Evolutionary conservation across 2,113 vertebrate species (phyloP).

Genomic region (Hassar affinis): DNA sequence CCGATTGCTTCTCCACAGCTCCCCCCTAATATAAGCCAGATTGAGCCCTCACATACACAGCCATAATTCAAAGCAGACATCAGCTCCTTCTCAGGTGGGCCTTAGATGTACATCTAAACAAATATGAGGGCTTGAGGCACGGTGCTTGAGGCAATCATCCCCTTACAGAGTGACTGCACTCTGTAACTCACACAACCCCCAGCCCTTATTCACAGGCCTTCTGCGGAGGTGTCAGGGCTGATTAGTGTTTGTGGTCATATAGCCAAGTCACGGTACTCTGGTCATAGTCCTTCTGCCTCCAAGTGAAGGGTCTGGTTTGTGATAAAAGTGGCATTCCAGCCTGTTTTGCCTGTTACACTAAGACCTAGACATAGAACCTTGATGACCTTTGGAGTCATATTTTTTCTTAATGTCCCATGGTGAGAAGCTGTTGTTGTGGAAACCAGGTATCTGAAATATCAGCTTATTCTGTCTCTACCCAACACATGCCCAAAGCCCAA

Average conservation of each 20-base stretch:
- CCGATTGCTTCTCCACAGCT: conserved; percentile 53
- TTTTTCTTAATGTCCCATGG: not conserved
- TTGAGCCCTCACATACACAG: conserved; percentile 56
- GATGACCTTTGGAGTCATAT: not conserved
- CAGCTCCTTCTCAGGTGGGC: conserved; percentile 63
- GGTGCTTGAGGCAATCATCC: not conserved
- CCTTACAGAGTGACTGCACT: conserved; percentile 24
- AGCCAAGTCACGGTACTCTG: not conserved
- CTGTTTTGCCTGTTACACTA: not conserved
- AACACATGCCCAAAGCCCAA: conserved; percentile 53
- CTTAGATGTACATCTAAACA: conserved; percentile 46
- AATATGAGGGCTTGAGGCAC: conserved; percentile 20
- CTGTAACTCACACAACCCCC: conserved; percentile 1
- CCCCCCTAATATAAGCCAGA: conserved; percentile 68
- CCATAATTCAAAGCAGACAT: conserved; percentile 65
- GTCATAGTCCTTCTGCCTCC: not conserved
- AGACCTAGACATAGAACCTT: not conserved
- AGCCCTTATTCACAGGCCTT: not conserved
- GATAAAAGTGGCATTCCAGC: not conserved
- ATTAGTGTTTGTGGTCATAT: conserved; percentile 10
- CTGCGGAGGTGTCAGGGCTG: conserved; percentile 17
- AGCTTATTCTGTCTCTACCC: not conserved
- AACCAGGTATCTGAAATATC: not conserved
- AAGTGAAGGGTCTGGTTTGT: conserved; percentile 14
- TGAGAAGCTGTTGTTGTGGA: not conserved